Evolutionary conservation across 2,113 vertebrate genomes (phyloP).

Genomic region (Phylloscopus trochiloides): DNA sequence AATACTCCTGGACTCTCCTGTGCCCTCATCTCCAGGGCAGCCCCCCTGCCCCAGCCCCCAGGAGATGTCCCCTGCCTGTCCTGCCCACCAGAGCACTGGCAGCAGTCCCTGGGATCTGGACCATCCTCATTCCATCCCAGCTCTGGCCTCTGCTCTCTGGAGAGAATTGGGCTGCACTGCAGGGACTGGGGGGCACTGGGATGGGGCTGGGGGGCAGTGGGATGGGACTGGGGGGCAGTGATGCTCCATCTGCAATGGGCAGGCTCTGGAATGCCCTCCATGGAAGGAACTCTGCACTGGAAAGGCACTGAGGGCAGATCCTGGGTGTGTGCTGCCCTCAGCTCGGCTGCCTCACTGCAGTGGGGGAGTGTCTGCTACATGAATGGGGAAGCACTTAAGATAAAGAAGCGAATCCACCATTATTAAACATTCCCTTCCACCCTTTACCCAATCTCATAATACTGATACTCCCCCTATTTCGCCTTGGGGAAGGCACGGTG

Average conservation of each 20-base stretch:
- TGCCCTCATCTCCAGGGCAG: not conserved
- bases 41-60: too few relatives aligned
- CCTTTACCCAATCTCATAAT: not conserved
- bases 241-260: not conserved
- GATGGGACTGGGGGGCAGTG: not conserved
- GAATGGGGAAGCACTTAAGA: not conserved
- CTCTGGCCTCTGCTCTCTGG: not conserved
- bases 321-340: not conserved
- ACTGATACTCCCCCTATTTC: not conserved
- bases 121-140: not conserved
- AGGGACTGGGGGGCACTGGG: not conserved
- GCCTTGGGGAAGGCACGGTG: not conserved
- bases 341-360: fast-evolving
- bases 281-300: not conserved
- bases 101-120: not conserved
- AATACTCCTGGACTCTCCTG: not conserved
- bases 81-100: not conserved
- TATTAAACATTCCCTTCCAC: not conserved
- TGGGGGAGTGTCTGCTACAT: not conserved
- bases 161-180: not conserved
- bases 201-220: too few relatives aligned
- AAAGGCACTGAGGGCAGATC: not conserved
- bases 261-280: not conserved
- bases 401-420: conserved; percentile 11
- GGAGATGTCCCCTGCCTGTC: not conserved